Evolutionary conservation across 2,888 invertebrate species (phyloP), one percentile per base, ranked within the genome.

Genomic region (Lumbricus terrestris): DNA sequence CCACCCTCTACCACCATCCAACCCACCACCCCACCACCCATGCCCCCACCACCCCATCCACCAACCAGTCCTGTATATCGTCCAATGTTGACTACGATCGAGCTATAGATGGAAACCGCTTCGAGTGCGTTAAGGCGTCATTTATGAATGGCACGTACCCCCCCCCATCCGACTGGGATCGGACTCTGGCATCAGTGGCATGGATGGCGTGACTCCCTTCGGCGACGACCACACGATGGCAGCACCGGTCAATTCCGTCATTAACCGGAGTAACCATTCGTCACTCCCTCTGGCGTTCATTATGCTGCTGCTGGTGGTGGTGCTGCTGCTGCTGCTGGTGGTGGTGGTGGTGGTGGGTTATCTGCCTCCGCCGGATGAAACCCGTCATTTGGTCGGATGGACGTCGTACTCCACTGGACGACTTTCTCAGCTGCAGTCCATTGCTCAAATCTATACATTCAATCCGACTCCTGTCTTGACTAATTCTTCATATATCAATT

Each of bases 131-230:
- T 69, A 69, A 69, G 69, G n/a, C 69, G 69, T 69, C 69, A n/a
- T 69, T 69, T 69, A 69, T 69, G 69, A n/a, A 69, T 69, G 69
- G 69, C 69, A 69, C 69, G n/a, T 69, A 69, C n/a, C n/a, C n/a
- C 2, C n/a, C n/a, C n/a, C n/a, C n/a, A n/a, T 40, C 40, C 40
- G 69, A 69, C 29, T 69, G 69, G 69, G 69, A 69, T 69, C n/a
- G 69, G n/a, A n/a, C 69, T 69, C 8, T 15, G 6, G 40, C 40
- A 11, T 69, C n/a, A n/a, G 29, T 23, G 54, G 29, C 8, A 6
- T 40, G 69, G 69, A 69, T 69, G 69, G 29, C n/a, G 69, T 69
- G 69, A 29, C 69, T 69, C 69, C 69, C 29, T 69, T 69, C 29
- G n/a, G 69, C n/a, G n/a, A n/a, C n/a, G 69, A 29, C 69, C 69